A percentile compares a stretch with the other conserved stretches of the same genome.
phyloP scores from a whole-genome alignment of 2,888 invertebrate species.

The Andrena trimmerana region DNA sequence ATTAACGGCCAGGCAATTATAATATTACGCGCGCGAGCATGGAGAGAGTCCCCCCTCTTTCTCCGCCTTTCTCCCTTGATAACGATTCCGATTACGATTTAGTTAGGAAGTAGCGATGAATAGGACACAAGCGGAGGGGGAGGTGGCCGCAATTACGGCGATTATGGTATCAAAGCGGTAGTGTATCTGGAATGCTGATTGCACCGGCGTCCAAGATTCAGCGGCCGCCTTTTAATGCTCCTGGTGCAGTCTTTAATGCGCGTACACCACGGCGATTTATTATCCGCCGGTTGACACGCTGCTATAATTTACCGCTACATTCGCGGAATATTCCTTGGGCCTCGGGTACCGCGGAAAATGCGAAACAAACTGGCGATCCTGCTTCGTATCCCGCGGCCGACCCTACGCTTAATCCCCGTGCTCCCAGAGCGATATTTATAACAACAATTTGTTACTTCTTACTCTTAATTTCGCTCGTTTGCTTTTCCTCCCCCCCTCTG shows the following conservation, averaged over 20 bases:
- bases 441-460: constrained; percentile 43
- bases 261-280: constrained; percentile 50
- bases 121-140: neutral
- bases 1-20: constrained; percentile 23
- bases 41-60: neutral
- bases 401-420: constrained; percentile 24
- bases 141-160: constrained; percentile 36
- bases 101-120: constrained; percentile 18
- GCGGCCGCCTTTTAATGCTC: constrained; percentile 33
- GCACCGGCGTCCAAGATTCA: constrained; percentile 33
- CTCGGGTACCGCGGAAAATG: constrained; percentile 35
- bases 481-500: neutral
- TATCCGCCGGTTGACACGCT: constrained; percentile 49
- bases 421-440: constrained; percentile 43
- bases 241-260: constrained; percentile 40
- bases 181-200: constrained; percentile 46
- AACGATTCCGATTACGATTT: constrained; percentile 21
- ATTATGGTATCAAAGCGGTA: constrained; percentile 55
- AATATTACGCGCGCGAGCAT: constrained; percentile 14
- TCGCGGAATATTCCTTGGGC: constrained; percentile 49
- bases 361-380: constrained; percentile 40
- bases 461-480: constrained; percentile 7
- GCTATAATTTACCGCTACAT: constrained; percentile 54
- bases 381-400: neutral
- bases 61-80: neutral